These are phyloP conservation scores for Onychorhynchus coronatus DNA, from an alignment of 2,113 vertebrate species.

Conservation along the genomic window DNA sequence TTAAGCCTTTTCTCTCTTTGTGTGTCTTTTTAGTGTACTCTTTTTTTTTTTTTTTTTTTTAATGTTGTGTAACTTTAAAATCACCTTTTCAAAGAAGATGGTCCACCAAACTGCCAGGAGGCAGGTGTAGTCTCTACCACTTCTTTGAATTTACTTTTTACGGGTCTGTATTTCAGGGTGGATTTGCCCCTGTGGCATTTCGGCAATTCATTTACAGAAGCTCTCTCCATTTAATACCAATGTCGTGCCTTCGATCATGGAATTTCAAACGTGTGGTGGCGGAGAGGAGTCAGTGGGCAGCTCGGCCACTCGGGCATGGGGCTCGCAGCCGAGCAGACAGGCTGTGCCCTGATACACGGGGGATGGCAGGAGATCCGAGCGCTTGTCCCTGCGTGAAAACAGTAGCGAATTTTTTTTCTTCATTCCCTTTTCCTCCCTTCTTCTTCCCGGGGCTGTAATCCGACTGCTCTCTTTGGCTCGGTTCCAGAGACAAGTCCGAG, in stretches of 20 bases:
- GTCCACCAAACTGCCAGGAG: neutral
- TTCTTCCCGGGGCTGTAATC: constrained; percentile 35
- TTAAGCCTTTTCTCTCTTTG: neutral
- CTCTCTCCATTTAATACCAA: neutral
- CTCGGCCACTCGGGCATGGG: neutral
- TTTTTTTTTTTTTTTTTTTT: neutral
- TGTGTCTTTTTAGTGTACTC: neutral
- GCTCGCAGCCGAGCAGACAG: neutral
- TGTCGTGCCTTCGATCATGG: fast-evolving
- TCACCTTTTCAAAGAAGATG: neutral
- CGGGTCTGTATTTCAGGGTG: neutral
- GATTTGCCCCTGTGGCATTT: neutral
- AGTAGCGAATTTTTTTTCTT: constrained; percentile 5
- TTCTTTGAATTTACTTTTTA: neutral
- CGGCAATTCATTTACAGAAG: neutral
- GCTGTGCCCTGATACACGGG: neutral
- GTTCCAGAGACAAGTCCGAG: constrained; percentile 58
- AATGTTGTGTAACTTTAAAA: neutral
- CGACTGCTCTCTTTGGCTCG: constrained; percentile 60
- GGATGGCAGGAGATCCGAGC: neutral
- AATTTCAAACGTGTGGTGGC: neutral
- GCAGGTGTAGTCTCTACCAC: neutral
- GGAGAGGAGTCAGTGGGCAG: neutral
- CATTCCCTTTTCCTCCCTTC: neutral
- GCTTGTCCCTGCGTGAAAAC: neutral